A percentile compares a stretch with the other conserved stretches of the same genome.
These are phyloP conservation scores for Tympanuchus pallidicinctus DNA, from an alignment of 2,113 vertebrate genomes.

Conservation along the genomic window DNA sequence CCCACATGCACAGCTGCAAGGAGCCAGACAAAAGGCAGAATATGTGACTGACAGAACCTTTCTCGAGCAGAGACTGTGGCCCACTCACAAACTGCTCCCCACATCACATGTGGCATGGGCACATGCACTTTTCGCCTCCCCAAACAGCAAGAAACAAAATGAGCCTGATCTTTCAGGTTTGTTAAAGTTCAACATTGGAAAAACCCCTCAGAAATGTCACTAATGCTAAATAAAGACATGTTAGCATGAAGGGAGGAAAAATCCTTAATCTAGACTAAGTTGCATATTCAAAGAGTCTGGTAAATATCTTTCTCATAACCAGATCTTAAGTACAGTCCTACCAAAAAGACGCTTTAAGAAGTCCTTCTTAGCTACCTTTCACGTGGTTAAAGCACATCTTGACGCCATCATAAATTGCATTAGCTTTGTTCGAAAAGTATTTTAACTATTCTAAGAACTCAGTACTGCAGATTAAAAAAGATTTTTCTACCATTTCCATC, in stretches of 20 bases:
- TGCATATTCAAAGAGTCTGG: constrained; percentile 82
- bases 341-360: constrained; percentile 64
- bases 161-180: constrained; percentile 39
- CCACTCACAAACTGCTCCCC: not conserved
- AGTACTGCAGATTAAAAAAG: constrained; percentile 63
- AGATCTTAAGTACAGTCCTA: constrained; percentile 77
- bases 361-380: constrained; percentile 52
- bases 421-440: constrained; percentile 59
- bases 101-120: rapidly evolving
- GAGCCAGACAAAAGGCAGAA: constrained; percentile 1
- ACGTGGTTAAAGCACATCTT: constrained; percentile 46
- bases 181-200: constrained; percentile 50
- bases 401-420: constrained; percentile 71
- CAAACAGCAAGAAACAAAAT: constrained; percentile 46
- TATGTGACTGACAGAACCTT: not conserved
- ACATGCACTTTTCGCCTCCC: not conserved
- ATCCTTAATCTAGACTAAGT: constrained; percentile 80
- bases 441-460: constrained; percentile 64
- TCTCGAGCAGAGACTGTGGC: not conserved
- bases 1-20: rapidly evolving
- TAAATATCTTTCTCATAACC: constrained; percentile 76
- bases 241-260: constrained; percentile 76
- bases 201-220: constrained; percentile 67
- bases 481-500: constrained; percentile 61
- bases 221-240: constrained; percentile 78